Percentiles rank a stretch among this genome's conserved stretches.
These are phyloP conservation scores for Apocrypta bakeri DNA, from an alignment of 1,140 invertebrate species.

Conservation along the genomic window DNA sequence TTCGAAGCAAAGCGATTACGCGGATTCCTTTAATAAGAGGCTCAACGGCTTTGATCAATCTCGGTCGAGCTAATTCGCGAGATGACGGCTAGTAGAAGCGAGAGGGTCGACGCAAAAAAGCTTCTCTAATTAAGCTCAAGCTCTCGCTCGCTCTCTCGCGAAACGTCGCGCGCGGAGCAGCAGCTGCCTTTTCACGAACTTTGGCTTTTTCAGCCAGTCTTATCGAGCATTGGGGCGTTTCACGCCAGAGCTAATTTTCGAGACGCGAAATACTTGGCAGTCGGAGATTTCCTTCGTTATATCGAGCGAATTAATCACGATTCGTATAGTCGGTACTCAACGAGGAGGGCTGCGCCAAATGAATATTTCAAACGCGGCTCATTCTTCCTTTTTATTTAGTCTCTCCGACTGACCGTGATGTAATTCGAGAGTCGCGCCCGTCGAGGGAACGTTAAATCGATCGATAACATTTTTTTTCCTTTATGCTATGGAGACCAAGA, in stretches of 20 bases:
- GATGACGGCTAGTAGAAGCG: slow-evolving; percentile 62
- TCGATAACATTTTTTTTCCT: not conserved
- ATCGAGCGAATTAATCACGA: slow-evolving; percentile 48
- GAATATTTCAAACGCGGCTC: slow-evolving; percentile 17
- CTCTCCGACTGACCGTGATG: slow-evolving; percentile 39
- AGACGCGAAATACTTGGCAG: slow-evolving; percentile 49
- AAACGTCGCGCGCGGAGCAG: slow-evolving; percentile 58
- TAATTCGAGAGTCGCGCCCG: no score
- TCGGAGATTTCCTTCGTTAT: slow-evolving; percentile 43
- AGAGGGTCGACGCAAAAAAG: slow-evolving; percentile 65
- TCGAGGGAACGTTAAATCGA: not conserved
- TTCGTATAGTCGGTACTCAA: slow-evolving; percentile 29
- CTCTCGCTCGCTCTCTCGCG: slow-evolving; percentile 35
- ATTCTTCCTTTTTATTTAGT: slow-evolving; percentile 26
- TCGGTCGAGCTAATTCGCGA: slow-evolving; percentile 65
- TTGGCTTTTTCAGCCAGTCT: slow-evolving; percentile 57
- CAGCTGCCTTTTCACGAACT: slow-evolving; percentile 62
- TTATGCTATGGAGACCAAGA: slow-evolving; percentile 45
- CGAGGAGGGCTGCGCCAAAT: not conserved
- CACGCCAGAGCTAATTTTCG: slow-evolving; percentile 43
- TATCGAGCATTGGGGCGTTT: slow-evolving; percentile 36
- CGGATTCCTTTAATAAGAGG: slow-evolving; percentile 71
- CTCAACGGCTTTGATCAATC: slow-evolving; percentile 72
- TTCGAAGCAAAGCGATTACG: slow-evolving; percentile 64
- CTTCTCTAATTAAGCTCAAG: slow-evolving; percentile 70